phyloP scores from a whole-genome alignment of 2,888 invertebrate genomes.

The Psylliodes chrysocephalus region DNA sequence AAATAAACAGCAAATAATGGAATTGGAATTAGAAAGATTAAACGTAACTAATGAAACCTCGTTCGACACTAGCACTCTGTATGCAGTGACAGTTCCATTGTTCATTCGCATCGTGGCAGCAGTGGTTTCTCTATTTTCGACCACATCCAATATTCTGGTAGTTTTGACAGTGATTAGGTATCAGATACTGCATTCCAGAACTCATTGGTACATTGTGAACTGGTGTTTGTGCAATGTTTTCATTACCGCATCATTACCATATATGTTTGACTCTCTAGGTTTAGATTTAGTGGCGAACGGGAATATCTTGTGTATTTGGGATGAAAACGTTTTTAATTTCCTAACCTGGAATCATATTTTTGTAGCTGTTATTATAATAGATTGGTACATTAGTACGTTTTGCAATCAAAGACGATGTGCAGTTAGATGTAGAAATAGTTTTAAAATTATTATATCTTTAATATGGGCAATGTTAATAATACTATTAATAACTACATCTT shows the following conservation, averaged over 20 bases:
- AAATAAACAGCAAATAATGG: slow-evolving; percentile 6
- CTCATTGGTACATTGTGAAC: slow-evolving; percentile 24
- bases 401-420: not conserved
- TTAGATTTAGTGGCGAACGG: not conserved
- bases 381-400: slow-evolving; percentile 29
- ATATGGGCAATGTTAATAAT: too few relatives aligned
- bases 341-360: slow-evolving; percentile 21
- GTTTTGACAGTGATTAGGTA: slow-evolving; percentile 20
- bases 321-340: slow-evolving; percentile 1
- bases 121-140: slow-evolving; percentile 5
- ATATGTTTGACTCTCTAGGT: slow-evolving; percentile 3
- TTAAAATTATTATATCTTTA: slow-evolving; percentile 7
- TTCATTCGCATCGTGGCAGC: not conserved
- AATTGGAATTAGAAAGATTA: slow-evolving; percentile 1
- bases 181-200: slow-evolving; percentile 19
- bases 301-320: slow-evolving; percentile 9
- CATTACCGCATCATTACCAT: slow-evolving; percentile 8
- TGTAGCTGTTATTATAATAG: slow-evolving; percentile 12
- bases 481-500: not conserved
- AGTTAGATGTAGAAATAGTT: slow-evolving; percentile 9
- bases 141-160: slow-evolving; percentile 17
- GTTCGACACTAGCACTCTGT: not conserved
- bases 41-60: slow-evolving; percentile 7
- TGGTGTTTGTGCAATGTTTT: slow-evolving; percentile 26
- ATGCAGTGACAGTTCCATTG: not conserved